A percentile compares a stretch with the other conserved stretches of the same genome.
Conservation (phyloP, 2,888 invertebrate species). For the Sarcophaga carnaria region DNA sequence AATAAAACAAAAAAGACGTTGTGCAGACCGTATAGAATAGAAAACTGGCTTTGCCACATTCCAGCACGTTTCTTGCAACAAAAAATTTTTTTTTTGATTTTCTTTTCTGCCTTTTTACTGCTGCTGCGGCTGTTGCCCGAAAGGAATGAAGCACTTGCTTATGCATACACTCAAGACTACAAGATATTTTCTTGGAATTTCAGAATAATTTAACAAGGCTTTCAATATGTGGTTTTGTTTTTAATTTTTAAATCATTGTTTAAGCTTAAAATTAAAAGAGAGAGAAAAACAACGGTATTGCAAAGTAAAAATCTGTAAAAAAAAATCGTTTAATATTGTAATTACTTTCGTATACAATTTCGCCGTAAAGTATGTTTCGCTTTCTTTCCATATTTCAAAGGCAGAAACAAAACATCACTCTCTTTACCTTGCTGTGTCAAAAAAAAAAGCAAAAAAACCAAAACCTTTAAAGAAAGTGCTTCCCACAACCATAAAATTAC, state of each 20-base stretch:
- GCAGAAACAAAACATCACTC: too few species aligned
- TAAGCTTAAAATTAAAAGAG: too few species aligned
- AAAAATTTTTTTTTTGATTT: conserved; percentile 8
- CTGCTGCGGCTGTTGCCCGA: neutral
- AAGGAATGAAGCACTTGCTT: neutral
- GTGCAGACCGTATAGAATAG: conserved; percentile 1
- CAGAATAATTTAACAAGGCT: neutral
- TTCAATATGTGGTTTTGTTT: neutral
- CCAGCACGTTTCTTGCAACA: conserved; percentile 59
- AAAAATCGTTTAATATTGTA: too few species aligned
- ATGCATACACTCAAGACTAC: neutral
- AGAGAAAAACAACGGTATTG: too few species aligned
- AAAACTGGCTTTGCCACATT: conserved; percentile 67
- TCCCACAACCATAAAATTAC: too few species aligned
- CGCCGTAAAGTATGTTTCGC: too few species aligned
- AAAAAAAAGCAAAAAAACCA: too few species aligned
- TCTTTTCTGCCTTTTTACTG: conserved; percentile 14
- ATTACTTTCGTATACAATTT: too few species aligned
- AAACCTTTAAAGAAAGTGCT: too few species aligned
- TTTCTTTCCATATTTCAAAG: too few species aligned
- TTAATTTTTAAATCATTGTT: neutral
- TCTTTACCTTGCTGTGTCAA: too few species aligned
- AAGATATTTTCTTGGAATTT: neutral
- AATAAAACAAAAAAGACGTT: neutral
- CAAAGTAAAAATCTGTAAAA: too few species aligned